Base-by-base conservation (phyloP, 1,140 invertebrate genomes). In the Drosophila kanapiae region DNA sequence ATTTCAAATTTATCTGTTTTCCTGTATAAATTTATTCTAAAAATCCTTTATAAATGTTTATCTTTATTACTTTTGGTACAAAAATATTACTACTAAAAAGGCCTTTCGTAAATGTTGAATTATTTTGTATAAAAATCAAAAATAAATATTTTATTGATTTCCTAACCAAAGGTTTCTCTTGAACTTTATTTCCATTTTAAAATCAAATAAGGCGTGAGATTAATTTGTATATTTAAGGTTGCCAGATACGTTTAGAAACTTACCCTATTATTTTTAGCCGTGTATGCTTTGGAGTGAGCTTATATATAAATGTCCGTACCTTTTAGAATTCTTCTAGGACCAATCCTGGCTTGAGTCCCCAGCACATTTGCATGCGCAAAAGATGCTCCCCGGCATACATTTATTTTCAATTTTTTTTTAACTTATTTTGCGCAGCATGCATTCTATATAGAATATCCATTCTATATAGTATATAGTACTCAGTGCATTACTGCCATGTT, bases 301-400 rank as follows among this genome's bases (percentile, higher is more conserved):
- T 54, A 54, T 37, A 54, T 68, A 10, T 79, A 43, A 54, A 51
- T 63, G 74, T 75, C 48, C 57, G 47, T 71, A 65, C 82, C 74
- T 85, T 85, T 85, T 74, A 68, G 78, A 80, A 84, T 83, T 58
- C 76, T 71, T 57, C 43, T 58, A 75, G 43, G 27, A 29, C 43
- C 48, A 43, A 61, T 76, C 38, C 45, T 58, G 23, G 10, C 8
- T 42, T 27, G 33, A 35, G 11, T 53, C 37, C 31, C 79, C 43
- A 57, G 75, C 42, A 60, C 68, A 88, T 88, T 80, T 88, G 72
- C 77, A 87, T 87, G 77, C 71, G 77, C 80, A 80, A 57, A 87
- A 75, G 56, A 74, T 83, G 64, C 83, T 83, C 51, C 82, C 54
- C 53, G 37, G 63, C 72, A 80, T 83, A 80, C 71, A 77, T 64